Evolutionary conservation across 2,797 vertebrate genomes (phyloP).

Genomic region (Tachyglossus aculeatus): DNA sequence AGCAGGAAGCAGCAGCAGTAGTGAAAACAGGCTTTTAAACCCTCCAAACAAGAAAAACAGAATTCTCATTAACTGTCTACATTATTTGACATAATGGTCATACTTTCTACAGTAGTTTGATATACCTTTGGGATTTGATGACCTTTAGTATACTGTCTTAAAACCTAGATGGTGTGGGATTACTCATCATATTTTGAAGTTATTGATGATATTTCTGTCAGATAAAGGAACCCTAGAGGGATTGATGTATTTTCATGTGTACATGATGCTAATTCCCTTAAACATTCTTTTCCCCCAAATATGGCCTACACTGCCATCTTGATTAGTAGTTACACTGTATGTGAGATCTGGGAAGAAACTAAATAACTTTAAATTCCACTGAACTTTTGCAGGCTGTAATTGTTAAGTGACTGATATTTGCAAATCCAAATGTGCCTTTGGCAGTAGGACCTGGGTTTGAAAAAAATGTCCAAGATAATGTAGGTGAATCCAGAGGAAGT

Average conservation of each 20-base stretch:
- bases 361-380: constrained; percentile 13
- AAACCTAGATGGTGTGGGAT: too few species aligned
- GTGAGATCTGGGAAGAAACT: not conserved
- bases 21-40: too few species aligned
- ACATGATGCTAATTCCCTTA: constrained; percentile 27
- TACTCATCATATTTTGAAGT: too few species aligned
- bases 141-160: too few species aligned
- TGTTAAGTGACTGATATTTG: constrained; percentile 33
- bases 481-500: not conserved
- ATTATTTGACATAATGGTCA: too few species aligned
- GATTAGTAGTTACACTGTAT: not conserved
- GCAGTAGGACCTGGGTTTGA: not conserved
- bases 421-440: constrained; percentile 13
- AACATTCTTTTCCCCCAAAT: not conserved
- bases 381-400: constrained; percentile 37
- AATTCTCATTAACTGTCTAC: too few species aligned
- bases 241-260: constrained; percentile 23
- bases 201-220: not conserved
- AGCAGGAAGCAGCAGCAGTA: too few species aligned
- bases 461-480: not conserved
- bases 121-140: too few species aligned
- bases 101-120: too few species aligned
- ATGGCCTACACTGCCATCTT: constrained; percentile 25
- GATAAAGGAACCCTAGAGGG: constrained; percentile 33
- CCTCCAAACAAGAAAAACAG: too few species aligned